Evolutionary conservation across 2,888 invertebrate genomes (phyloP), one percentile per base, ranked within the genome.

Genomic region (Xestia c-nigrum): DNA sequence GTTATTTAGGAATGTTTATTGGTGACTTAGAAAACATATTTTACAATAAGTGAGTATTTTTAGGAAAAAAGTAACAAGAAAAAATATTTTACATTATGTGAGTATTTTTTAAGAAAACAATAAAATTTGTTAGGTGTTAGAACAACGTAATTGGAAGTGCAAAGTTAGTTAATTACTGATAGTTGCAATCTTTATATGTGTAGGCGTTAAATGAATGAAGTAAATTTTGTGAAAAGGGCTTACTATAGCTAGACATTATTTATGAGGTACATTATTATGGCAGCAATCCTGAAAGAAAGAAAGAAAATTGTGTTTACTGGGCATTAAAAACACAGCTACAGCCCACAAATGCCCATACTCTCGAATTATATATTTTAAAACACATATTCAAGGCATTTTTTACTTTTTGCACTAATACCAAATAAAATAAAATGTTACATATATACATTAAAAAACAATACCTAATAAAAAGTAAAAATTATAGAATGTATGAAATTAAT

Each of bases 251-350:
- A 21, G 55, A 77, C 2, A 57, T 69, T 59, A 64, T 46, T 71
- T 24, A 65, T 66, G 65, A 81, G 83, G 74, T 78, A 83, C 74
- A 75, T 88, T 65, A 68, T 86, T 92, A 92, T 92, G 92, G 91
- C 92, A 89, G 83, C 84, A 72, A 87, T 81, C 43, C 43, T 43
- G 10, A 43, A 43, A 43, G 1, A 43, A 43, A 43, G 43, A 43
- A 43, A 43, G 43, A 43, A 9, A 43, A 43, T 43, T 40, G 40
- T 40, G 40, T 40, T 40, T 9, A 40, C 9, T 40, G 1, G 43
- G 43, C 43, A 43, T 43, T 10, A 43, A 43, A 43, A 43, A 43
- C 9, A 43, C 43, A 43, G 43, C 43, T 43, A 10, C 43, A 43
- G 43, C 43, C 9, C 9, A 43, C 43, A 10, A 43, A 10, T 9